Conservation (phyloP, 2,797 vertebrate genomes). For the Muscicapa comitata region DNA sequence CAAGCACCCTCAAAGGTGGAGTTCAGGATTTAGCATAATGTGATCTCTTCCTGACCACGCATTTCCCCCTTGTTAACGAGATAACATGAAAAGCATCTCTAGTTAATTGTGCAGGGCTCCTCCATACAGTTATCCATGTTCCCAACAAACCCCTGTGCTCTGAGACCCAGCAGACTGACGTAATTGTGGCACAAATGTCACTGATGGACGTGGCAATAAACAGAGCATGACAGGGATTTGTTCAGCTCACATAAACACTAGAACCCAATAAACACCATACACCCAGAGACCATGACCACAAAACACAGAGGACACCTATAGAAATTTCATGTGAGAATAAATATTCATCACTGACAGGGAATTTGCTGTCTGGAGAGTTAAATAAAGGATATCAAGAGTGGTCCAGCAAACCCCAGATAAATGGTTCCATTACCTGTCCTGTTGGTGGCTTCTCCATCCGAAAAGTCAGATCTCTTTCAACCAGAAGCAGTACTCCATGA, state of each 20-base stretch:
- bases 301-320: neutral
- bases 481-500: conserved; percentile 81
- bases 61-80: neutral
- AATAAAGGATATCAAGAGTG: neutral
- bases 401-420: neutral
- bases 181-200: neutral
- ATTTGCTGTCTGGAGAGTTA: neutral
- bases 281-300: neutral
- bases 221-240: neutral
- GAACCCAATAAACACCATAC: neutral
- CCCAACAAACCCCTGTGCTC: neutral
- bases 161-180: neutral
- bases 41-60: neutral
- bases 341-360: neutral
- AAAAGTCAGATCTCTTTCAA: conserved; percentile 76
- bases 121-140: neutral
- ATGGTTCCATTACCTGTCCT: conserved; percentile 77
- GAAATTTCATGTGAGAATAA: neutral
- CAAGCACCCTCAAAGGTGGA: neutral
- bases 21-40: neutral
- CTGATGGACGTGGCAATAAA: neutral
- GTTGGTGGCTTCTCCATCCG: conserved; percentile 75
- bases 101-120: neutral
- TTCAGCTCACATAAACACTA: neutral
- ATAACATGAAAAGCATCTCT: neutral